phyloP scores from a whole-genome alignment of 2,113 vertebrate species.

The Hydropotes inermis region DNA sequence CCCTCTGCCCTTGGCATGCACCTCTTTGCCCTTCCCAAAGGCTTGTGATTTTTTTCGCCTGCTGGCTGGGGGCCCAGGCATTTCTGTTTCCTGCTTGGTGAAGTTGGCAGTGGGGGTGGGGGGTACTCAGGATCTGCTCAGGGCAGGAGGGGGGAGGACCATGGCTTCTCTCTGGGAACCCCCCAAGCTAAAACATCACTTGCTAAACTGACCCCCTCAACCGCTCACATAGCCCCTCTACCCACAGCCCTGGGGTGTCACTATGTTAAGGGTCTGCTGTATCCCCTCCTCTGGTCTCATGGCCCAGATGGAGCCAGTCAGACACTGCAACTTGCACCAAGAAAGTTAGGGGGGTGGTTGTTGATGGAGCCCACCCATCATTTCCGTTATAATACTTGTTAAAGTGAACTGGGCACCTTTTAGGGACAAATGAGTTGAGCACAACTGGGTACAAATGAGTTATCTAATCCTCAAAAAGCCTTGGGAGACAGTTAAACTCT shows the following conservation, averaged over 20 bases:
- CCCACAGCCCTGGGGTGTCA: accelerated
- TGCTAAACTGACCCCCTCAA: background rate
- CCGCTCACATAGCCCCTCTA: background rate
- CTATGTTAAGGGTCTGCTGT: accelerated
- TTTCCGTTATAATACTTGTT: background rate
- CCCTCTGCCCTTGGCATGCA: background rate
- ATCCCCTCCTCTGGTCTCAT: background rate
- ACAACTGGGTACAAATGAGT: background rate
- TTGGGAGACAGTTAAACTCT: background rate
- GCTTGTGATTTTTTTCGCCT: background rate
- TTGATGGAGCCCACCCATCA: background rate
- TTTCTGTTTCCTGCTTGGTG: background rate
- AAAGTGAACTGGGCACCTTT: background rate
- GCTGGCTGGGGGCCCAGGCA: background rate
- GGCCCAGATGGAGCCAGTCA: background rate
- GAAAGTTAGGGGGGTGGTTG: accelerated
- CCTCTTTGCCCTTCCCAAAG: background rate
- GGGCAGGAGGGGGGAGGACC: background rate
- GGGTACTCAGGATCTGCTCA: background rate
- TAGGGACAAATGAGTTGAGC: background rate
- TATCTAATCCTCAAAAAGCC: background rate
- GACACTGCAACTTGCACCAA: accelerated
- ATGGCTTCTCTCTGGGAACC: background rate
- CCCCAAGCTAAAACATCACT: accelerated
- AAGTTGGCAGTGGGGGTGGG: background rate